phyloP scores from a whole-genome alignment of 2,113 vertebrate genomes.

The Hymenochirus boettgeri region DNA sequence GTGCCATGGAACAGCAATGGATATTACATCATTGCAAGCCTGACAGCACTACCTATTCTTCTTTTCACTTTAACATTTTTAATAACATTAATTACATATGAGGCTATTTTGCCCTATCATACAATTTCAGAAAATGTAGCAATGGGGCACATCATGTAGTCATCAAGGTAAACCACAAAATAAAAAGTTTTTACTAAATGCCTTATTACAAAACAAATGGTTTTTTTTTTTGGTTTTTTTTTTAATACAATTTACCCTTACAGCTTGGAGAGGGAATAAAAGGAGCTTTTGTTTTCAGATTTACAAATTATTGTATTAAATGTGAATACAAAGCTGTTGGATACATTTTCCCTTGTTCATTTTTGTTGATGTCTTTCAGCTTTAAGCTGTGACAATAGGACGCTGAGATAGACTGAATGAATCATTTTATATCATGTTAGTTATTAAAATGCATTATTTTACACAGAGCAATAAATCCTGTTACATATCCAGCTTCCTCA shows the following conservation, averaged over 20 bases:
- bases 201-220: no score
- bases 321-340: background rate
- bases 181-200: no score
- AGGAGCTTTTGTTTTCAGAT: constrained; percentile 54
- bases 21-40: no score
- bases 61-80: no score
- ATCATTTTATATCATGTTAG: constrained; percentile 21
- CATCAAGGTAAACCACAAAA: background rate
- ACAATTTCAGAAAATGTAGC: no score
- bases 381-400: constrained; percentile 17
- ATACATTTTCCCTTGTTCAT: constrained; percentile 18
- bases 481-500: constrained; percentile 30
- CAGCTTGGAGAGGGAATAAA: constrained; percentile 12
- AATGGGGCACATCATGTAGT: background rate
- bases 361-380: constrained; percentile 28
- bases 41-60: no score
- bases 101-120: no score
- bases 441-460: constrained; percentile 30
- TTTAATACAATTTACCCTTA: no score
- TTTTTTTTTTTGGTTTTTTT: no score
- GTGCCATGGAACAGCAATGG: no score
- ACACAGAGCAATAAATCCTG: constrained; percentile 44
- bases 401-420: constrained; percentile 33
- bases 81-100: no score
- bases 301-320: constrained; percentile 38